Evolutionary conservation across 2,113 vertebrate genomes (phyloP).

Genomic region (Carassius gibelio): DNA sequence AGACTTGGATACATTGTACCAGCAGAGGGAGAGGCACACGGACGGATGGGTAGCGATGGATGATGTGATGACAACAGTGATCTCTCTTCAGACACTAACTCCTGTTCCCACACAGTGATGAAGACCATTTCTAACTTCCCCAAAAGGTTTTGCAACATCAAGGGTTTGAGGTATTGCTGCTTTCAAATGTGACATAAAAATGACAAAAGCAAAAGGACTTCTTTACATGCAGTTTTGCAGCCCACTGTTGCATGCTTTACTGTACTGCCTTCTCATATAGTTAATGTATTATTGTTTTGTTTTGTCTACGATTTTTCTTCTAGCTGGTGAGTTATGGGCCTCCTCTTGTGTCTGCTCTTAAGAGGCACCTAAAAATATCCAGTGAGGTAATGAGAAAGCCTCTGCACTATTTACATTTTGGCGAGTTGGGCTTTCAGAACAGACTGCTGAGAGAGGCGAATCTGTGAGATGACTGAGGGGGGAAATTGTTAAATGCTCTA

Average conservation of each 20-base stretch:
- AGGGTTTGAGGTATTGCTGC: neutral
- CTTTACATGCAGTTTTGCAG: neutral
- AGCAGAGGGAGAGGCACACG: slow-evolving; percentile 5
- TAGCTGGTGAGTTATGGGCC: slow-evolving; percentile 69
- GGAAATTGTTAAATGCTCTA: slow-evolving; percentile 45
- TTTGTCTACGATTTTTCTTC: slow-evolving; percentile 53
- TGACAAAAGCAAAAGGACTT: neutral
- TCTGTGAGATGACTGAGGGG: slow-evolving; percentile 62
- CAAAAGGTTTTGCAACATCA: neutral
- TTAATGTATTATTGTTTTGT: slow-evolving; percentile 61
- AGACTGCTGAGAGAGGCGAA: slow-evolving; percentile 59
- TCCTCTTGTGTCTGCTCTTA: slow-evolving; percentile 64
- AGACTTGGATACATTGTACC: neutral
- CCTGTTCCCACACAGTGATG: slow-evolving; percentile 20
- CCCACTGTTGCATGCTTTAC: neutral
- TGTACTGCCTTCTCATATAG: neutral
- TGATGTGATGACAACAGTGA: slow-evolving; percentile 39
- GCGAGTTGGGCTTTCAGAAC: slow-evolving; percentile 58
- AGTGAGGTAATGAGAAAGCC: slow-evolving; percentile 76
- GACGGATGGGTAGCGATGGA: slow-evolving; percentile 11
- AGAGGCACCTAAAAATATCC: slow-evolving; percentile 77
- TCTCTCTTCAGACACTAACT: slow-evolving; percentile 16
- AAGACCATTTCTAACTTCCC: neutral
- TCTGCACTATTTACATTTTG: slow-evolving; percentile 76
- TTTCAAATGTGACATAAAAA: neutral